Conservation (phyloP, 1,140 invertebrate species). For the Mesaphorura yosii region DNA sequence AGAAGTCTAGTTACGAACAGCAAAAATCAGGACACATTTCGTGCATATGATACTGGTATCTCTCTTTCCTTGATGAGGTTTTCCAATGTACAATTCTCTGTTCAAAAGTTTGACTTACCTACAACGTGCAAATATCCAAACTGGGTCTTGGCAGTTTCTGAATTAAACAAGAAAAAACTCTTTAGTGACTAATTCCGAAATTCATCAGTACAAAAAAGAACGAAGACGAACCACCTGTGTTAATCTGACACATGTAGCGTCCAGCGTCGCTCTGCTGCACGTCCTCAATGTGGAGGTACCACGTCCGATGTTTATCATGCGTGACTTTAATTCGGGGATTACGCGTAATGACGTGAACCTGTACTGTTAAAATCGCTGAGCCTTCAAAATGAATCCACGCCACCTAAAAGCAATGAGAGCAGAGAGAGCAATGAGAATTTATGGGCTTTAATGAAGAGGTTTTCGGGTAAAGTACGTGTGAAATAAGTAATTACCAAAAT, state of each 20-base stretch:
- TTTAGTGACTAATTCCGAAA: too few species aligned
- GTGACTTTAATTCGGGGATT: constrained; percentile 82
- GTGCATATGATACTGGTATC: too few species aligned
- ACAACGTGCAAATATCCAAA: constrained; percentile 85
- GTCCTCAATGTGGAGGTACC: constrained; percentile 81
- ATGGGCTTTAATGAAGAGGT: background rate
- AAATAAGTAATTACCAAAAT: background rate
- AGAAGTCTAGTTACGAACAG: too few species aligned
- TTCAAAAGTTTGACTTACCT: too few species aligned
- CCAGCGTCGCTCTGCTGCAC: constrained; percentile 83
- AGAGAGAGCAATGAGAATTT: too few species aligned
- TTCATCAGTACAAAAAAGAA: too few species aligned
- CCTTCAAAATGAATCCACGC: constrained; percentile 78
- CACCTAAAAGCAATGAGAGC: constrained; percentile 13
- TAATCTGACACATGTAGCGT: constrained; percentile 91
- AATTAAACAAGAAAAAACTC: too few species aligned
- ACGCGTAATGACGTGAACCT: constrained; percentile 80
- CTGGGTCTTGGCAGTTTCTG: constrained; percentile 81
- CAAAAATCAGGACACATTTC: too few species aligned
- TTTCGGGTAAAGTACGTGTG: background rate
- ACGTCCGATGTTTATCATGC: constrained; percentile 60
- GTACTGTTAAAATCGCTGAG: constrained; percentile 80
- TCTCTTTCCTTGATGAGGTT: too few species aligned
- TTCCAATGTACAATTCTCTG: too few species aligned
- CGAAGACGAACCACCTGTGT: too few species aligned